Conservation (phyloP, 2,888 invertebrate species). For the Cabera pusaria region DNA sequence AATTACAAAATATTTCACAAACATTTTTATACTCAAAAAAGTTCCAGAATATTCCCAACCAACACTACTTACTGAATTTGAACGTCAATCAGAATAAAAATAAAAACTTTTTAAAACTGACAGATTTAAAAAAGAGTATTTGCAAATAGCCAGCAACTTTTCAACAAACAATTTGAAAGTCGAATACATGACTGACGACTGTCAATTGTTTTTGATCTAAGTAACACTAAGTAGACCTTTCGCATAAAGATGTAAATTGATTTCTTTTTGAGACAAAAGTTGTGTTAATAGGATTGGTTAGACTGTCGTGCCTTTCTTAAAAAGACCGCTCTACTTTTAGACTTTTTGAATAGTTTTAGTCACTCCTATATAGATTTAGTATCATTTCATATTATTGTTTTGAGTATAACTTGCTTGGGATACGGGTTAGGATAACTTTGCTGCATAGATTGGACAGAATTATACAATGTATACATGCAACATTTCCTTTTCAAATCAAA, state of each 20-base stretch:
- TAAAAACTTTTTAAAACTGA: constrained; percentile 7
- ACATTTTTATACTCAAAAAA: constrained; percentile 22
- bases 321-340: no score
- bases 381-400: no score
- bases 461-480: no score
- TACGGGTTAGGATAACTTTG: no score
- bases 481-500: no score
- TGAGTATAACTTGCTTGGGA: no score
- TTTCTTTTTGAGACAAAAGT: constrained; percentile 12
- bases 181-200: constrained; percentile 7
- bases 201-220: constrained; percentile 23
- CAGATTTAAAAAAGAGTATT: constrained; percentile 8
- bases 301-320: no score
- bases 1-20: constrained; percentile 18
- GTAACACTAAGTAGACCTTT: constrained; percentile 16
- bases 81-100: constrained; percentile 12
- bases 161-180: constrained; percentile 5
- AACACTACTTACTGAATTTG: constrained; percentile 1
- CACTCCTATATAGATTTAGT: no score
- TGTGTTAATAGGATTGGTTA: constrained; percentile 7
- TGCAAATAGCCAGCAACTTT: constrained; percentile 2
- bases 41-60: constrained; percentile 8
- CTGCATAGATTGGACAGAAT: no score
- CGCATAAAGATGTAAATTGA: constrained; percentile 30
- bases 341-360: no score